Evolutionary conservation across 2,797 vertebrate genomes (phyloP).

Genomic region (Ptychadena robeensis): DNA sequence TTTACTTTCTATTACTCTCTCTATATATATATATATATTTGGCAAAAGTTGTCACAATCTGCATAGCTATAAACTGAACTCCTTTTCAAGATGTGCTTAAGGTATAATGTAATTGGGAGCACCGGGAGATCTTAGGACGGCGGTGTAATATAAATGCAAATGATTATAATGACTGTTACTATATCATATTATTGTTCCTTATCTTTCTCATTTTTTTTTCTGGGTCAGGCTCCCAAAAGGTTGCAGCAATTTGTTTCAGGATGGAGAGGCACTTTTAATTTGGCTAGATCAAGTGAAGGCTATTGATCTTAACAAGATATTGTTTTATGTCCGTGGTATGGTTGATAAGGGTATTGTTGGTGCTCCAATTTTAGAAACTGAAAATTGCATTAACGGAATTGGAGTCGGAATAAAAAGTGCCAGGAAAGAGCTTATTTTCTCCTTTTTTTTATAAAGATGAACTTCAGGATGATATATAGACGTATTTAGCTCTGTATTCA

Average conservation of each 20-base stretch:
- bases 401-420: too few relatives aligned
- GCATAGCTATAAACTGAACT: conserved; percentile 28
- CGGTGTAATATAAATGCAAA: conserved; percentile 57
- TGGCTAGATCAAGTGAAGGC: neutral
- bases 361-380: neutral
- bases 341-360: neutral
- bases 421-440: too few relatives aligned
- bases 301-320: conserved; percentile 18
- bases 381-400: too few relatives aligned
- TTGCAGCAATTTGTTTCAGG: conserved; percentile 23
- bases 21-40: neutral
- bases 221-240: conserved; percentile 5
- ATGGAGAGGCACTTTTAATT: conserved; percentile 3
- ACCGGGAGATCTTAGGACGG: conserved; percentile 24
- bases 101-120: conserved; percentile 51
- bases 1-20: neutral
- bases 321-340: conserved; percentile 18
- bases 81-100: conserved; percentile 41
- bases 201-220: conserved; percentile 25
- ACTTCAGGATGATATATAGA: too few relatives aligned
- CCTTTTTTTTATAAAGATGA: too few relatives aligned
- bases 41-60: conserved; percentile 23
- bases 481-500: too few relatives aligned
- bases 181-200: conserved; percentile 41
- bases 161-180: conserved; percentile 42